Conservation (phyloP, 2,888 invertebrate species). For the Orthosia gracilis region DNA sequence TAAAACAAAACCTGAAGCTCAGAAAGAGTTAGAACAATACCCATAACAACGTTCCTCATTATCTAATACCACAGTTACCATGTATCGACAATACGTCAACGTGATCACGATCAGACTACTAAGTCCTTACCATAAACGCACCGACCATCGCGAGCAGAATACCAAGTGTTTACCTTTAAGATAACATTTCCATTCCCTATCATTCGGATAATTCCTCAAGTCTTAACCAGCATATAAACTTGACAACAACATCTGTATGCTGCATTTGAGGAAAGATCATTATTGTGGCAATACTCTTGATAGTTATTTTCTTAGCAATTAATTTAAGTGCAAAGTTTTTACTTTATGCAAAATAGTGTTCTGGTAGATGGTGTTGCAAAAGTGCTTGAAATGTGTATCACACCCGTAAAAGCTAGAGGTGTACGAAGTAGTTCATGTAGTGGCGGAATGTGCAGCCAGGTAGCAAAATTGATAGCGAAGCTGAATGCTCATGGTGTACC, state of each 20-base stretch:
- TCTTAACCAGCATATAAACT: slow-evolving; percentile 41
- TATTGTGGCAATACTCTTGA: slow-evolving; percentile 32
- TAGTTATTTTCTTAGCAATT: not conserved
- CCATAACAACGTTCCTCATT: not conserved
- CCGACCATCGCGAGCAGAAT: slow-evolving; percentile 38
- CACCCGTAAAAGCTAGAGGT: not conserved
- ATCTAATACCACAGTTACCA: slow-evolving; percentile 17
- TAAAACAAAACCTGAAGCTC: not conserved
- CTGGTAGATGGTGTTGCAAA: not conserved
- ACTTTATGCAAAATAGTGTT: not conserved
- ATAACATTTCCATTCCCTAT: slow-evolving; percentile 54
- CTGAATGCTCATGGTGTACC: not conserved
- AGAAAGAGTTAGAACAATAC: not conserved
- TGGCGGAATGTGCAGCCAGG: not conserved
- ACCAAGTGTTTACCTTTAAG: slow-evolving; percentile 26
- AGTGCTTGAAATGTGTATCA: slow-evolving; percentile 36
- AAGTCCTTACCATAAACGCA: slow-evolving; percentile 43
- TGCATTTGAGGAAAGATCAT: slow-evolving; percentile 40
- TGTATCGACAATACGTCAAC: slow-evolving; percentile 35
- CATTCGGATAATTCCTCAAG: slow-evolving; percentile 49
- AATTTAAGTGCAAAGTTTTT: not conserved
- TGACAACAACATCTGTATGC: not conserved
- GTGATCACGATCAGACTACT: slow-evolving; percentile 28
- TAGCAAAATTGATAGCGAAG: slow-evolving; percentile 6
- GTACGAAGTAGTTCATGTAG: not conserved